Evolutionary conservation across 2,888 invertebrate species (phyloP).

Genomic region (Ormyrus nitidulus): DNA sequence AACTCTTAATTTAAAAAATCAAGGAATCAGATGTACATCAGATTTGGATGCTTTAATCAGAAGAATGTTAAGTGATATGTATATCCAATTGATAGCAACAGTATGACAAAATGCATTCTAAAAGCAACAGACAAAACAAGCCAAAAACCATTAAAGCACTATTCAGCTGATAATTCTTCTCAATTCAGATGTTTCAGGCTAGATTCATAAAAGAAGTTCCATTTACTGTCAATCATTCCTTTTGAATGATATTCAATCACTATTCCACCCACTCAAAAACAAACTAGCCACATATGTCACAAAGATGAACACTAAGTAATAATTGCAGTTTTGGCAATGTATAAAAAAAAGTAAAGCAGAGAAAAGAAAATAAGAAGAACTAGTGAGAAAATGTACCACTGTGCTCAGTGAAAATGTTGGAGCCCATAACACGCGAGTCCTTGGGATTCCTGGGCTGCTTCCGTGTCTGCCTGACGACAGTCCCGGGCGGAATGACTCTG

Average conservation of each 20-base stretch:
- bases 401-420: constrained; percentile 96
- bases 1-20: too few relatives aligned
- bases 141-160: too few relatives aligned
- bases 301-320: background rate
- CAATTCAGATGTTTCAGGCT: constrained; percentile 2
- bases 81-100: background rate
- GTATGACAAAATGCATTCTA: background rate
- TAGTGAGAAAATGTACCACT: constrained; percentile 81
- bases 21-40: too few relatives aligned
- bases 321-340: background rate
- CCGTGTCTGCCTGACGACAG: constrained; percentile 83
- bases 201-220: constrained; percentile 1
- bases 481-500: constrained; percentile 85
- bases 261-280: background rate
- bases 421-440: constrained; percentile 89
- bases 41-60: background rate
- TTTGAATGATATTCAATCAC: constrained; percentile 23
- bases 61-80: background rate
- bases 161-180: background rate
- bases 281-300: background rate
- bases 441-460: constrained; percentile 86
- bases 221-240: background rate
- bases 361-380: too few relatives aligned
- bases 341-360: too few relatives aligned
- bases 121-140: too few relatives aligned